phyloP scores from a whole-genome alignment of 2,797 vertebrate species.

The Agapornis canus region DNA sequence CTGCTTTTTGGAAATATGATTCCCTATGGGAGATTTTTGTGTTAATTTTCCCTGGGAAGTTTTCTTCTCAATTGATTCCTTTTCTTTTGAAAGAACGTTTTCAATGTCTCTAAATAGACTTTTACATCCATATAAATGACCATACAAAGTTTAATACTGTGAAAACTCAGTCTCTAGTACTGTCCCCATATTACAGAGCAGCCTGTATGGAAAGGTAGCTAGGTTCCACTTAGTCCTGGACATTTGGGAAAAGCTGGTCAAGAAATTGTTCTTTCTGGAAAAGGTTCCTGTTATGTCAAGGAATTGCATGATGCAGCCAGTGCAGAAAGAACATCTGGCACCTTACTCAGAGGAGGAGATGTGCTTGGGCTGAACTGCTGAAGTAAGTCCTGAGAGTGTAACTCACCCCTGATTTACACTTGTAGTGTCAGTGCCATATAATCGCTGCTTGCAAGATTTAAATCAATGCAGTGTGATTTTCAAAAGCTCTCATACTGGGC shows the following conservation, averaged over 20 bases:
- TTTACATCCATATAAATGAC: not conserved
- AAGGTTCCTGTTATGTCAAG: not conserved
- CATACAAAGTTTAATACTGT: not conserved
- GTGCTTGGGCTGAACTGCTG: not conserved
- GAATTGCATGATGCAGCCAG: not conserved
- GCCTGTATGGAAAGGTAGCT: not conserved
- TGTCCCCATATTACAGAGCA: not conserved
- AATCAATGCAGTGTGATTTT: conserved; percentile 14
- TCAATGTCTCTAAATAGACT: not conserved
- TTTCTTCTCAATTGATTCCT: not conserved
- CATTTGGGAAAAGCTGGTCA: not conserved
- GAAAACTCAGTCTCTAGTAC: not conserved
- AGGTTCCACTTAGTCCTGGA: not conserved
- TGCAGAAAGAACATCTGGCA: not conserved
- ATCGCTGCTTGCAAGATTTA: not conserved
- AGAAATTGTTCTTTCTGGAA: not conserved
- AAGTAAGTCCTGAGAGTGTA: not conserved
- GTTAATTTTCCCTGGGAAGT: not conserved
- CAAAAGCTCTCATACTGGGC: not conserved
- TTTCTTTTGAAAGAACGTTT: not conserved
- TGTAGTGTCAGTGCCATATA: not conserved
- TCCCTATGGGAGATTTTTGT: not conserved
- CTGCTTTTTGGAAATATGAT: not conserved
- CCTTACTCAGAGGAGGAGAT: not conserved
- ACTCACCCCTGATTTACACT: not conserved